Evolutionary conservation across 1,140 invertebrate species (phyloP).

Genomic region (Hermetia illucens): DNA sequence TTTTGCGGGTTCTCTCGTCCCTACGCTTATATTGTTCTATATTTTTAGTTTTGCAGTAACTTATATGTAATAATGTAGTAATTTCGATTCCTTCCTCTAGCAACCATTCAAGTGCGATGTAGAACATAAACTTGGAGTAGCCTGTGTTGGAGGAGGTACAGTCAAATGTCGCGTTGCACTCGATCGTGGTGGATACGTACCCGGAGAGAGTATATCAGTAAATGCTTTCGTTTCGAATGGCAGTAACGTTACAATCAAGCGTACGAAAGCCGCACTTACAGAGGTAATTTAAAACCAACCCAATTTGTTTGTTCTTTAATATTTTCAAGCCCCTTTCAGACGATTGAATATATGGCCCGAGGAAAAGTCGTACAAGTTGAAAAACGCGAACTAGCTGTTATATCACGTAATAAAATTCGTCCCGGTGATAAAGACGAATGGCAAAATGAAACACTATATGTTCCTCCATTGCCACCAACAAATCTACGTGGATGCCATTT

Average conservation of each 20-base stretch:
- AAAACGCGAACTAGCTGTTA: slow-evolving; percentile 67
- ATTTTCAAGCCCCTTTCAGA: slow-evolving; percentile 29
- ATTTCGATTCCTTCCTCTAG: slow-evolving; percentile 33
- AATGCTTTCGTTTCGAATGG: slow-evolving; percentile 74
- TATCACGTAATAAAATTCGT: slow-evolving; percentile 69
- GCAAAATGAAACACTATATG: slow-evolving; percentile 80
- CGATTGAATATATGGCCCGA: slow-evolving; percentile 78
- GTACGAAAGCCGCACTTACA: slow-evolving; percentile 60
- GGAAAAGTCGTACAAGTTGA: slow-evolving; percentile 78
- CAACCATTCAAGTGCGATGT: slow-evolving; percentile 84
- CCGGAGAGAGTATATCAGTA: slow-evolving; percentile 79
- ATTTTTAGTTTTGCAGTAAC: background rate
- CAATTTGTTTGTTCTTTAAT: slow-evolving; percentile 1
- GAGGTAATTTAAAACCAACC: slow-evolving; percentile 40
- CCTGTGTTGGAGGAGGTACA: slow-evolving; percentile 67
- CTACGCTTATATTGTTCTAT: no score
- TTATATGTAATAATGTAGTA: background rate
- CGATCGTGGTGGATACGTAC: slow-evolving; percentile 84
- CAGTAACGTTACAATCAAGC: slow-evolving; percentile 62
- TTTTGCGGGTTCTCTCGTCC: no score
- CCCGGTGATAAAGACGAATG: slow-evolving; percentile 72
- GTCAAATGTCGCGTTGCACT: slow-evolving; percentile 72
- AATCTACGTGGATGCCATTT: slow-evolving; percentile 90
- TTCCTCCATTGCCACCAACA: slow-evolving; percentile 87
- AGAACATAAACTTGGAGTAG: slow-evolving; percentile 74